phyloP scores from a whole-genome alignment of 2,797 vertebrate genomes.

The Sardinella longiceps region DNA sequence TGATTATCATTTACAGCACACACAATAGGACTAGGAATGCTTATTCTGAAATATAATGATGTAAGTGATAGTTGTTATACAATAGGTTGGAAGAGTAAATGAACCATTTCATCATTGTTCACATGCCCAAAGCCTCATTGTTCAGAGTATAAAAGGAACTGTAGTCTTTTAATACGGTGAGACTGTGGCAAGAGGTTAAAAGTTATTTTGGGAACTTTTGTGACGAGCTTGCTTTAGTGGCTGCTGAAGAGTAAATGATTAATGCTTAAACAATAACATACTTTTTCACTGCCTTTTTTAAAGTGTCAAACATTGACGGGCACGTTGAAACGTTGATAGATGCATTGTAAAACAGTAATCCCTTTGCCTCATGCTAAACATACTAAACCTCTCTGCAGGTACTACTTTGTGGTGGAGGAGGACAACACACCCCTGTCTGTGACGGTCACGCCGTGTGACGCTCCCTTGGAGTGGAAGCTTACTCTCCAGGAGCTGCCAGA shows the following conservation, averaged over 20 bases:
- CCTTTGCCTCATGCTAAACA: background rate
- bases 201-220: background rate
- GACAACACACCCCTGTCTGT: constrained; percentile 96
- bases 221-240: background rate
- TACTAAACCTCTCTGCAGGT: constrained; percentile 78
- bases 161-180: background rate
- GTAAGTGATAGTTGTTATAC: background rate
- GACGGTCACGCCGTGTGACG: constrained; percentile 94
- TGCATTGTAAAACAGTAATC: background rate
- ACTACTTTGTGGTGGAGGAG: constrained; percentile 97
- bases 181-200: background rate
- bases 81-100: background rate
- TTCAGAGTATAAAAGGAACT: background rate
- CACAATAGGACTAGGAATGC: too few species aligned
- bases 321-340: background rate
- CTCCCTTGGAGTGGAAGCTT: constrained; percentile 95
- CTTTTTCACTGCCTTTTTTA: background rate
- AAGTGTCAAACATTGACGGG: background rate
- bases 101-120: background rate
- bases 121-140: background rate
- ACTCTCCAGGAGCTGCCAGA: constrained; percentile 95
- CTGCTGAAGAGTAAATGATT: background rate
- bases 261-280: background rate
- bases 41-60: background rate
- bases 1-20: background rate